phyloP scores from a whole-genome alignment of 2,797 vertebrate genomes.

The Hyperoplus immaculatus region DNA sequence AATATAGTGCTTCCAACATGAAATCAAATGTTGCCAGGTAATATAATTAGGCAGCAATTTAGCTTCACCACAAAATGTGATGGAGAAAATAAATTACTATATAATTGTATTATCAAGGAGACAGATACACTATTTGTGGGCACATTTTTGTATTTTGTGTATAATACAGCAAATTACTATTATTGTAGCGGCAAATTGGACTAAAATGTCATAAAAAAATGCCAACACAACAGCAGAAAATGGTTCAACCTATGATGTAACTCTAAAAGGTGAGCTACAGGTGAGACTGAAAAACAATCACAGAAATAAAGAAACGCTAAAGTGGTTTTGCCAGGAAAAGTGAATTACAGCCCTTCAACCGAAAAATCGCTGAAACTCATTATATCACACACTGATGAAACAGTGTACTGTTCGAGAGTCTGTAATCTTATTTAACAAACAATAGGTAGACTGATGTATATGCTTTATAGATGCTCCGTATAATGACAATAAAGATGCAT shows the following conservation, averaged over 20 bases:
- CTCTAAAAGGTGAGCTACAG: neutral
- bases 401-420: neutral
- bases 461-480: neutral
- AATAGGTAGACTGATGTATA: neutral
- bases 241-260: conserved; percentile 4
- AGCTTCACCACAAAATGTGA: neutral
- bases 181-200: neutral
- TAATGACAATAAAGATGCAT: neutral
- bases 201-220: neutral
- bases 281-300: conserved; percentile 5
- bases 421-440: neutral
- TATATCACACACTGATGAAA: neutral
- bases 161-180: neutral
- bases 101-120: neutral
- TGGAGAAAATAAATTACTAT: neutral
- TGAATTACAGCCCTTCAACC: conserved; percentile 25
- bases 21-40: neutral
- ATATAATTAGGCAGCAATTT: neutral
- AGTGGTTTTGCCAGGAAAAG: conserved; percentile 1
- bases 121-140: neutral
- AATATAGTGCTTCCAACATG: neutral
- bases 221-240: neutral
- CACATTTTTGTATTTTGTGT: neutral
- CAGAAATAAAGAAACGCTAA: conserved; percentile 10
- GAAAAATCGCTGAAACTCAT: conserved; percentile 28